These are phyloP conservation scores for Petrocephalus microphthalmus DNA, from an alignment of 2,113 vertebrate genomes.

Conservation along the genomic window DNA sequence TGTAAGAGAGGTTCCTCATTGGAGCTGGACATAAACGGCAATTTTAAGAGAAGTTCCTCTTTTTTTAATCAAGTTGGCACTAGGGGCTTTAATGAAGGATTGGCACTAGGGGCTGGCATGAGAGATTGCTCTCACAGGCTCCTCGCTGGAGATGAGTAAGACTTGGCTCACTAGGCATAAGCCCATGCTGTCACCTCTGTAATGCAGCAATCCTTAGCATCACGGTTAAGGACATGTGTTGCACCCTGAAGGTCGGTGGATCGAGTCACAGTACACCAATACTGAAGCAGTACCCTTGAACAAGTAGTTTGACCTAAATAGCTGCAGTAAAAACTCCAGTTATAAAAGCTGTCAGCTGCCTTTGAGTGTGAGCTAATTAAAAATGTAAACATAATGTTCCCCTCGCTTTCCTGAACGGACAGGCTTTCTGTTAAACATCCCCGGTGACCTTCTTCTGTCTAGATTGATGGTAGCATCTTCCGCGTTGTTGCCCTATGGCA, in stretches of 20 bases:
- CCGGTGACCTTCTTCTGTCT: background rate
- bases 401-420: background rate
- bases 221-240: background rate
- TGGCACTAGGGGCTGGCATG: background rate
- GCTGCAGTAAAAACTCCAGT: background rate
- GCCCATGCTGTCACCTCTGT: background rate
- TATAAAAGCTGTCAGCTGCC: background rate
- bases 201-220: background rate
- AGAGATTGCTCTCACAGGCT: background rate
- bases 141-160: background rate
- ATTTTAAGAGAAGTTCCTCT: background rate
- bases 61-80: too few relatives aligned
- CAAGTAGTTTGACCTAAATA: background rate
- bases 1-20: background rate
- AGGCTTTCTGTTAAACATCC: background rate
- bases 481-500: background rate
- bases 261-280: background rate
- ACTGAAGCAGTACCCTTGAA: background rate
- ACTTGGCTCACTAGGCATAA: background rate
- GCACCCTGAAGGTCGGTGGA: background rate
- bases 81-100: too few relatives aligned
- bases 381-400: conserved; percentile 6
- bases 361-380: conserved; percentile 4
- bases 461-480: background rate
- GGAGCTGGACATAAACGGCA: background rate